Percentiles rank a stretch among this genome's conserved stretches.
phyloP scores from a whole-genome alignment of 1,140 invertebrate species.

The Conus betulinus region DNA sequence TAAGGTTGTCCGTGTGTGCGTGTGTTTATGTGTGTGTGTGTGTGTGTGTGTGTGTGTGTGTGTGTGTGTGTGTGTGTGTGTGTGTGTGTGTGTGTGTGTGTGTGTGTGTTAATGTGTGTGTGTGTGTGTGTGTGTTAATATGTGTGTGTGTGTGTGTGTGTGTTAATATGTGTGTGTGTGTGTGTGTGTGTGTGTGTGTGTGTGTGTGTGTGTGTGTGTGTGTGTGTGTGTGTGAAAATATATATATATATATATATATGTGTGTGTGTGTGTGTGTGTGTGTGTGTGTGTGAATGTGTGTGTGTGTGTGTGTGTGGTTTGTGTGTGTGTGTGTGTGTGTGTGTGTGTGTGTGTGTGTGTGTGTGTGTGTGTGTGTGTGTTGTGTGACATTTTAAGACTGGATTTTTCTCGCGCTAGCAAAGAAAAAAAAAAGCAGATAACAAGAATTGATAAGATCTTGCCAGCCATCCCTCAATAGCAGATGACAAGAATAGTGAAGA shows the following conservation, averaged over 20 bases:
- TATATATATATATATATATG: no score
- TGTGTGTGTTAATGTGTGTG: background rate
- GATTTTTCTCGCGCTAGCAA: no score
- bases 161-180: slow-evolving; percentile 17
- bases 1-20: background rate
- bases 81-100: background rate
- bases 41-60: background rate
- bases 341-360: no score
- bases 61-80: background rate
- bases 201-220: background rate
- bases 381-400: no score
- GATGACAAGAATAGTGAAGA: no score
- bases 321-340: no score
- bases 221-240: background rate
- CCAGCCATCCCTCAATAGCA: no score
- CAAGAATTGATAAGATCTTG: no score
- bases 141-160: slow-evolving; percentile 26
- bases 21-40: slow-evolving; percentile 19
- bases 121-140: background rate
- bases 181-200: slow-evolving; percentile 4
- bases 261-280: no score
- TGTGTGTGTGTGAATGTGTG: background rate
- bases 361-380: no score
- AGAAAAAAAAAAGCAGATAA: no score
- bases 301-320: slow-evolving; percentile 4